A percentile compares a stretch with the other conserved stretches of the same genome.
Evolutionary conservation across 2,888 invertebrate species (phyloP).

Genomic region (Limenitis camilla): DNA sequence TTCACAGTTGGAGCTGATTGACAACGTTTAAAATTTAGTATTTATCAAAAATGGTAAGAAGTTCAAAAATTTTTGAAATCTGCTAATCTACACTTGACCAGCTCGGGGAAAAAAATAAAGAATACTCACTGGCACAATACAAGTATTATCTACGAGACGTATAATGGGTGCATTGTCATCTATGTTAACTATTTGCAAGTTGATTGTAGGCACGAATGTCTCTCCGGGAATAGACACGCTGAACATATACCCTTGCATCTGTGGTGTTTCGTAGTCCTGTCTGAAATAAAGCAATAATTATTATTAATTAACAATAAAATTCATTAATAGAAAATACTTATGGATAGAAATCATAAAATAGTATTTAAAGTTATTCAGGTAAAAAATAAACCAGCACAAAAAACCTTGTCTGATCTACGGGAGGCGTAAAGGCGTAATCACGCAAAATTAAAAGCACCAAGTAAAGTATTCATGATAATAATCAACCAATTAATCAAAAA

Average conservation of each 20-base stretch:
- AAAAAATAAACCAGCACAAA: too few species aligned
- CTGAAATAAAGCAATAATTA: conserved; percentile 30
- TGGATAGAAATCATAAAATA: not conserved
- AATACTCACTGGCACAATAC: conserved; percentile 57
- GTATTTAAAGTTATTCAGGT: too few species aligned
- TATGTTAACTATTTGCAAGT: conserved; percentile 62
- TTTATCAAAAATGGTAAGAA: too few species aligned
- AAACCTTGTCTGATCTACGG: too few species aligned
- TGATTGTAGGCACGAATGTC: conserved; percentile 40
- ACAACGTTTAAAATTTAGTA: too few species aligned
- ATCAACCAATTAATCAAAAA: too few species aligned
- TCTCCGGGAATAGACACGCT: conserved; percentile 38
- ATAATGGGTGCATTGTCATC: conserved; percentile 73
- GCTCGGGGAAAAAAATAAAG: not conserved
- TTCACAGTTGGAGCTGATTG: too few species aligned
- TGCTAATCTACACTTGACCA: not conserved
- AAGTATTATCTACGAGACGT: conserved; percentile 47
- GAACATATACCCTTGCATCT: conserved; percentile 61
- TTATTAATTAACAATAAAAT: not conserved
- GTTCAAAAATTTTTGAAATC: not conserved
- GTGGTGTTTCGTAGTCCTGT: conserved; percentile 71
- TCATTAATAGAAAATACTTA: not conserved
- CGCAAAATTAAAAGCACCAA: too few species aligned
- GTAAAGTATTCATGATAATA: too few species aligned
- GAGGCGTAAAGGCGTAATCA: too few species aligned